Evolutionary conservation across 1,140 invertebrate genomes (phyloP), one percentile per base, ranked within the genome.

Genomic region (Solenopsis fugax): DNA sequence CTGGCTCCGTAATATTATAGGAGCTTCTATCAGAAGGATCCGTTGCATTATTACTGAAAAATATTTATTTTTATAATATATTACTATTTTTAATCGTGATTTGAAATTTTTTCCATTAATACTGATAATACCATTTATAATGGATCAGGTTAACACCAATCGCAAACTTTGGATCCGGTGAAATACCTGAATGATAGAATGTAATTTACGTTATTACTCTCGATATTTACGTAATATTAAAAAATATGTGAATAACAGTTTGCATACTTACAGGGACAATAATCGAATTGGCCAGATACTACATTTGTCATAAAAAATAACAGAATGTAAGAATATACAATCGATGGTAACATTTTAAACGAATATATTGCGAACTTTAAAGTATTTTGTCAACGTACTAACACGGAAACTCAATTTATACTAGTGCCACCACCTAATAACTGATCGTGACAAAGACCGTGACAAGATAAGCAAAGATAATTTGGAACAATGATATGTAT

Each of bases 41-140:
- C 34, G 10, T 29, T 29, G 29, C 29, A 7, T 41, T 41, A 41
- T 76, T 37, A 18, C 84, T 88, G 4, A 18, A 78, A 18, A 71
- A 4, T n/a, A 13, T 16, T 45, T 24, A 50, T 7, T 71, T 16
- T n/a, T 29, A 29, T 29, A 29, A 9, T 1, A 37, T 58, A 54
- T 75, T 9, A 21, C 58, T 73, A 54, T 16, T 56, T 34, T 7
- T 41, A 24, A 72, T 71, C 18, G 29, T 71, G 29, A 9, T 18
- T 52, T 29, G 7, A 13, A 5, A 9, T 37, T n/a, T 73, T 37
- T 73, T 12, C 5, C 1, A 73, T 4, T 4, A 3, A 37, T 21
- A 73, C 71, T 21, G 37, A 73, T n/a, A n/a, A n/a, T n/a, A n/a
- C 72, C 72, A 75, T 41, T 75, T 75, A 41, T 75, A 75, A 58